Percentiles rank a stretch among this genome's conserved stretches.
Evolutionary conservation across 2,888 invertebrate species (phyloP).

Genomic region (Allacma fusca): DNA sequence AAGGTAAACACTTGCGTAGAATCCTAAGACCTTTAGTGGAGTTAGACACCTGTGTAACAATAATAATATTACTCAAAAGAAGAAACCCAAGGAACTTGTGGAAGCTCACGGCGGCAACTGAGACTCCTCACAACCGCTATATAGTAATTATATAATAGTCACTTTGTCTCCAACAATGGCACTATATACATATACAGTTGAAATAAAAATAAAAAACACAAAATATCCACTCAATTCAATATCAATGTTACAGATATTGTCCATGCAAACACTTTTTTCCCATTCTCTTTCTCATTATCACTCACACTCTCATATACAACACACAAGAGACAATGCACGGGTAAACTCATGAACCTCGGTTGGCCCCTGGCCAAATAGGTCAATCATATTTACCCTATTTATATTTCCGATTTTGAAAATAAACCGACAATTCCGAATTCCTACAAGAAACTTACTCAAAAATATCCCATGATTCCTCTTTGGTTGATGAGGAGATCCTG

Average conservation of each 20-base stretch:
- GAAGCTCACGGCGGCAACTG: too few species aligned
- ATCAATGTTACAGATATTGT: slow-evolving; percentile 9
- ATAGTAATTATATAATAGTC: too few species aligned
- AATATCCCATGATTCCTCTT: not conserved
- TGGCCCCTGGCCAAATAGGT: slow-evolving; percentile 38
- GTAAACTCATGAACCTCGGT: slow-evolving; percentile 18
- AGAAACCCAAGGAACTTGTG: too few species aligned
- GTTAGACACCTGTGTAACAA: not conserved
- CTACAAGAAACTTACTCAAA: slow-evolving; percentile 13
- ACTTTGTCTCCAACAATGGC: too few species aligned
- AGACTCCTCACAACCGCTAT: too few species aligned
- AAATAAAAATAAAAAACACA: too few species aligned
- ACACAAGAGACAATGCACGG: slow-evolving; percentile 12
- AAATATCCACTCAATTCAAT: not conserved
- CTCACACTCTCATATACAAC: not conserved
- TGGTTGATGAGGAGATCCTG: not conserved
- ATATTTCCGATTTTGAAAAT: slow-evolving; percentile 25
- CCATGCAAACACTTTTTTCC: not conserved
- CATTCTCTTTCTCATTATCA: not conserved
- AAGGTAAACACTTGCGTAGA: slow-evolving; percentile 5
- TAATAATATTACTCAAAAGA: too few species aligned
- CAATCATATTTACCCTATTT: slow-evolving; percentile 40
- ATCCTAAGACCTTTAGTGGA: not conserved
- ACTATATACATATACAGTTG: too few species aligned
- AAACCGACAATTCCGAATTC: not conserved